Evolutionary conservation across 2,113 vertebrate genomes (phyloP).

Genomic region (Semicossyphus pulcher): DNA sequence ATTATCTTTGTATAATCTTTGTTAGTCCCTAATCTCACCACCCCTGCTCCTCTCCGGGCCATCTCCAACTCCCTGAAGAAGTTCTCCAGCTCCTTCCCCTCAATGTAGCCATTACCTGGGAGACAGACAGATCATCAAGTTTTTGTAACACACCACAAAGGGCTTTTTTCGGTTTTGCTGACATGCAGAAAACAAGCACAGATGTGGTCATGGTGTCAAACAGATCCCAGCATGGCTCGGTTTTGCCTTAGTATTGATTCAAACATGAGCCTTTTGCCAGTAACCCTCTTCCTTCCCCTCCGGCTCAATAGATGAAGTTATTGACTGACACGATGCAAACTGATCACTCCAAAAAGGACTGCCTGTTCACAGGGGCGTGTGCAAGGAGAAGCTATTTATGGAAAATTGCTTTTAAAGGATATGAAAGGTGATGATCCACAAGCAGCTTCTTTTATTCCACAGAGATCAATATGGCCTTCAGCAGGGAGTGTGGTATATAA

Average conservation of each 20-base stretch:
- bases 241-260: slow-evolving; percentile 53
- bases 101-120: slow-evolving; percentile 97
- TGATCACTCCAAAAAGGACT: slow-evolving; percentile 55
- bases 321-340: slow-evolving; percentile 56
- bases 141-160: not conserved
- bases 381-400: slow-evolving; percentile 40
- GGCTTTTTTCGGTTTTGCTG: not conserved
- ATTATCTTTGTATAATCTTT: not conserved
- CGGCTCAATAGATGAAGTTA: slow-evolving; percentile 35
- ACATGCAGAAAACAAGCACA: slow-evolving; percentile 4
- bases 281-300: slow-evolving; percentile 42
- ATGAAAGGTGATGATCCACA: slow-evolving; percentile 35
- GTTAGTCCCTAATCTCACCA: slow-evolving; percentile 87
- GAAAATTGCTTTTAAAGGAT: slow-evolving; percentile 46
- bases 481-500: slow-evolving; percentile 10
- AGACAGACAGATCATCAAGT: slow-evolving; percentile 22
- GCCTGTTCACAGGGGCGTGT: slow-evolving; percentile 8
- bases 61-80: slow-evolving; percentile 95
- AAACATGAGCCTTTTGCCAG: slow-evolving; percentile 55
- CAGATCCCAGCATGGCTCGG: slow-evolving; percentile 3
- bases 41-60: slow-evolving; percentile 91
- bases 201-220: slow-evolving; percentile 31
- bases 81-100: slow-evolving; percentile 98
- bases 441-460: slow-evolving; percentile 18
- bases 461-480: slow-evolving; percentile 35